Base-by-base conservation (phyloP, 1,140 invertebrate genomes). In the Rhizoglyphus robini region DNA sequence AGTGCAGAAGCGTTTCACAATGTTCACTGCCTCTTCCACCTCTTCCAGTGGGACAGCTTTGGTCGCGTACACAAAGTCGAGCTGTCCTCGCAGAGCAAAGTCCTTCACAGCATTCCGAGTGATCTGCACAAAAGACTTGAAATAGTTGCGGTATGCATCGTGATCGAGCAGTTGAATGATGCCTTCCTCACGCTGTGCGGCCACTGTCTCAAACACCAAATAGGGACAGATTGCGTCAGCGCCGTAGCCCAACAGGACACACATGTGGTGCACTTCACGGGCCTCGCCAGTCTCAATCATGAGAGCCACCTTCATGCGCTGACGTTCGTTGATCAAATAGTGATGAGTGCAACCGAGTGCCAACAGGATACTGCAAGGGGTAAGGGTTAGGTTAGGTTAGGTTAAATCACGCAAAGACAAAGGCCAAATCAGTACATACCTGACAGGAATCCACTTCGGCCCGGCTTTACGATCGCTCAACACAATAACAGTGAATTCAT, bases 141-240 rank as follows among this genome's bases (percentile, higher is more conserved):
- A 78, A 75, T 86, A 88, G 74, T 83, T 87, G 80, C 83, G 77
- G 73, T 84, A 96, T 67, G 98, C 87, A 54, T 85, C 81, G n/a
- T 88, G 82, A 74, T 98, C 89, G 1, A 83, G 83, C 0, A 91
- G 79, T 70, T 87, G 85, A 29, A 97, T 75, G 1, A 94, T 81
- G 1, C 84, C 86, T 75, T 95, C 88, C 65, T 85, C 82, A 25
- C 90, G 80, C 1, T 96, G 79, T 59, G 85, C 81, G 67, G 82
- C 81, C 18, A 91, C 87, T 68, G 93, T 82, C 77, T 99, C 95
- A 75, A 95, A 92, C 3, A 96, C 93, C 67, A 99, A 77, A 76
- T 98, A 99, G 0, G 96, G 95, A 73, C 94, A 97, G 67, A 99
- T 89, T 0, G 88, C 94, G 78, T 99, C 95, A 4, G 92, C 94